These are phyloP conservation scores for Octomys mimax DNA, from an alignment of 2,797 vertebrate species.

Conservation along the genomic window DNA sequence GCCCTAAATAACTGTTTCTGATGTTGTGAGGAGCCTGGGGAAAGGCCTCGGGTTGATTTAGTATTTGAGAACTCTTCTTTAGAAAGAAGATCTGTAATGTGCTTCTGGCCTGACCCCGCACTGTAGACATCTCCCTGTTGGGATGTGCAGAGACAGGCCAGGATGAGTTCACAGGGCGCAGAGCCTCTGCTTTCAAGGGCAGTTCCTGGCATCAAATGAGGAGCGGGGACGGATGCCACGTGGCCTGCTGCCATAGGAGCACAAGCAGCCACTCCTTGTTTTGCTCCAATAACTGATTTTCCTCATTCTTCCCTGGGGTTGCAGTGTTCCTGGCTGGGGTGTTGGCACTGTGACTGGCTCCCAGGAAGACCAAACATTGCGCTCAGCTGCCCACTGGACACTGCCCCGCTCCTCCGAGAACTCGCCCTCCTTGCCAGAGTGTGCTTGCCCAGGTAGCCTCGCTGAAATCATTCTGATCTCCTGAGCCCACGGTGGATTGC, in stretches of 20 bases:
- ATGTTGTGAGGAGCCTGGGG: conserved; percentile 75
- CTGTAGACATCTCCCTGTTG: not conserved
- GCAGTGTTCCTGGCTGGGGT: not conserved
- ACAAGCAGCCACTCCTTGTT: not conserved
- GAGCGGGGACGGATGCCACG: fast-evolving
- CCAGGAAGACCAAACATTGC: too few species aligned
- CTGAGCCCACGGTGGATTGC: fast-evolving
- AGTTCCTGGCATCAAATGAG: fast-evolving
- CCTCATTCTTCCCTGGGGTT: not conserved
- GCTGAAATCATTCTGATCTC: too few species aligned
- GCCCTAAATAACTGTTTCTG: conserved; percentile 82
- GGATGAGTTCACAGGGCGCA: fast-evolving
- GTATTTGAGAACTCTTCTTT: conserved; percentile 70
- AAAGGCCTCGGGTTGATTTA: conserved; percentile 68
- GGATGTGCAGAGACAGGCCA: not conserved
- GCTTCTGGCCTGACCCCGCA: conserved; percentile 21
- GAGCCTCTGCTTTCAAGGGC: not conserved
- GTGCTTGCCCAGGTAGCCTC: not conserved
- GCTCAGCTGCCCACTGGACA: too few species aligned
- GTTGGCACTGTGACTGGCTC: not conserved
- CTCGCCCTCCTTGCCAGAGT: not conserved
- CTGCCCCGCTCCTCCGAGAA: not conserved
- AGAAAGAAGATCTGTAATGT: not conserved
- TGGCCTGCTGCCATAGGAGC: not conserved
- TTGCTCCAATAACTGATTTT: not conserved